Percentiles rank a stretch among this genome's conserved stretches.
phyloP scores from a whole-genome alignment of 2,888 invertebrate species.

The Capitulum mitella region DNA sequence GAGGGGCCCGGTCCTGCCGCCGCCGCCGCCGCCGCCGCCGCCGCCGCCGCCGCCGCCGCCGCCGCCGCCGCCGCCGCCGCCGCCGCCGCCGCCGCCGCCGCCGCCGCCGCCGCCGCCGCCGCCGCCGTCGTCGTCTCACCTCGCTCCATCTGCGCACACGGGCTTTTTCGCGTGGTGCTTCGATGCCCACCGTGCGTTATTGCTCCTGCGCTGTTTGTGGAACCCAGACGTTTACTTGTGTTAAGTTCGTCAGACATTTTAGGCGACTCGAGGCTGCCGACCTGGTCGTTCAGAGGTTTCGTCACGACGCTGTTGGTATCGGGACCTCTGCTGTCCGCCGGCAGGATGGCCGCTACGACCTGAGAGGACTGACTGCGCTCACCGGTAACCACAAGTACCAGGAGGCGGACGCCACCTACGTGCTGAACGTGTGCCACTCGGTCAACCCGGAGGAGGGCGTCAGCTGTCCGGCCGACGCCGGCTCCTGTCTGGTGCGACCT shows the following conservation, averaged over 20 bases:
- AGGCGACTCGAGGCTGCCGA: neutral
- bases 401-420: neutral
- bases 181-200: neutral
- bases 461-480: neutral
- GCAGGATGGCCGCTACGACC: constrained; percentile 6
- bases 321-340: neutral
- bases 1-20: neutral
- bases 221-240: neutral
- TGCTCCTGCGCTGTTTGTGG: neutral
- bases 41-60: too few relatives aligned
- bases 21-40: too few relatives aligned
- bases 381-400: constrained; percentile 4
- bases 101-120: too few relatives aligned
- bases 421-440: constrained; percentile 19
- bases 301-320: neutral
- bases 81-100: too few relatives aligned
- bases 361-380: neutral
- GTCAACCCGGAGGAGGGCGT: constrained; percentile 16
- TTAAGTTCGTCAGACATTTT: neutral
- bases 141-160: too few relatives aligned
- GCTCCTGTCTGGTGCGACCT: neutral
- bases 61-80: too few relatives aligned
- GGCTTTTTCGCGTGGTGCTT: too few relatives aligned
- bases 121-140: too few relatives aligned
- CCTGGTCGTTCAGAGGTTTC: neutral